Evolutionary conservation across 1,140 invertebrate species (phyloP).

Genomic region (Batillaria attramentaria): DNA sequence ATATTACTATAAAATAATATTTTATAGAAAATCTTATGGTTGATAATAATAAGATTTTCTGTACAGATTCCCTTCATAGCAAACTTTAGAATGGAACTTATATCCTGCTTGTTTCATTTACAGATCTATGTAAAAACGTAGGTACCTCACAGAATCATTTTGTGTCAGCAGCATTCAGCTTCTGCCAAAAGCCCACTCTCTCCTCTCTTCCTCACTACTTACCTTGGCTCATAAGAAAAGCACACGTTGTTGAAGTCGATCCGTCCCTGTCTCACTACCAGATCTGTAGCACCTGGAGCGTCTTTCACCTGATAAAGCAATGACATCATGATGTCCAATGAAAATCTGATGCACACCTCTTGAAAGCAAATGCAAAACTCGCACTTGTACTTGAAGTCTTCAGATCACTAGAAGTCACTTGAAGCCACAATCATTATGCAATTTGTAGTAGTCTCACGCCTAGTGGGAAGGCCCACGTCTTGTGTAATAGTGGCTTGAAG

Average conservation of each 20-base stretch:
- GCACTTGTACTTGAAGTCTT: not conserved
- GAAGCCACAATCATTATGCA: not conserved
- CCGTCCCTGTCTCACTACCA: conserved; percentile 82
- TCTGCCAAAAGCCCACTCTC: too few relatives aligned
- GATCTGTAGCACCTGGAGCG: conserved; percentile 81
- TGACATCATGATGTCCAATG: not conserved
- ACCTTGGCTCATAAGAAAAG: conserved; percentile 88
- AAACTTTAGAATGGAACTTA: too few relatives aligned
- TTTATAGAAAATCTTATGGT: not conserved
- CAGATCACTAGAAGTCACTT: not conserved
- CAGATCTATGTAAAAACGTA: not conserved
- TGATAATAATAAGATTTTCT: not conserved
- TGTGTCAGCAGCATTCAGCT: not conserved
- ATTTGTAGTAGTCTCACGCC: not conserved
- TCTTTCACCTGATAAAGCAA: conserved; percentile 75
- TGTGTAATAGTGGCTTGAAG: too few relatives aligned
- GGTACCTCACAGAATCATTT: not conserved
- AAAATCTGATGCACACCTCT: not conserved
- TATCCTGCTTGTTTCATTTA: too few relatives aligned
- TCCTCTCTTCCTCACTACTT: conserved; percentile 40
- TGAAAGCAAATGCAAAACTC: not conserved
- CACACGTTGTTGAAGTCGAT: conserved; percentile 92
- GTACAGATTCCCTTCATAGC: too few relatives aligned
- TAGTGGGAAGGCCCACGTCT: too few relatives aligned
- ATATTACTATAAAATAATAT: too few relatives aligned